These are phyloP conservation scores for Goniozus legneri DNA, from an alignment of 1,140 invertebrate genomes.

Conservation along the genomic window DNA sequence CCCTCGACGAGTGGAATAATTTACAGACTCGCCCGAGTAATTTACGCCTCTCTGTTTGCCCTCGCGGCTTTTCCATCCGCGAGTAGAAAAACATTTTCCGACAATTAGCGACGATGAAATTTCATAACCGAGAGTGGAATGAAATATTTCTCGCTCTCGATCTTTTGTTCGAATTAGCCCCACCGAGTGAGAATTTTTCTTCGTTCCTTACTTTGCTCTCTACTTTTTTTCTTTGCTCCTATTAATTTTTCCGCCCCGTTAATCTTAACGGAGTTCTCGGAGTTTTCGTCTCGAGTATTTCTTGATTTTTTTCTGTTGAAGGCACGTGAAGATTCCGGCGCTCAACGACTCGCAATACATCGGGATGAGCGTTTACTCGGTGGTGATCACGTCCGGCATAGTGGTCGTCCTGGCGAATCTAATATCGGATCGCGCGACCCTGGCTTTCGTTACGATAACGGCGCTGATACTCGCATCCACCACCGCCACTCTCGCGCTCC, in stretches of 20 bases:
- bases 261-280: too few relatives aligned
- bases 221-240: background rate
- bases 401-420: constrained; percentile 83
- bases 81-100: too few relatives aligned
- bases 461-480: constrained; percentile 80
- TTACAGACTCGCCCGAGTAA: too few relatives aligned
- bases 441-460: constrained; percentile 81
- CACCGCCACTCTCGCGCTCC: constrained; percentile 78
- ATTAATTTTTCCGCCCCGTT: too few relatives aligned
- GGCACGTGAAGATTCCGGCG: constrained; percentile 94
- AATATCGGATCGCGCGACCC: constrained; percentile 76
- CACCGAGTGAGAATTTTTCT: too few relatives aligned
- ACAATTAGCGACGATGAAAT: too few relatives aligned
- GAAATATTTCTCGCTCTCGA: background rate
- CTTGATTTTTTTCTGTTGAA: too few relatives aligned
- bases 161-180: background rate
- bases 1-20: too few relatives aligned
- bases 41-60: too few relatives aligned
- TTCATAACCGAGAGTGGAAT: too few relatives aligned
- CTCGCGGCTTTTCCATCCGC: too few relatives aligned
- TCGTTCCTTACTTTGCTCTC: background rate
- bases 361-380: constrained; percentile 87
- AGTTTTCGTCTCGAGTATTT: too few relatives aligned
- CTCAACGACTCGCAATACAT: constrained; percentile 98
- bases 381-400: constrained; percentile 82